A percentile compares a stretch with the other conserved stretches of the same genome.
Evolutionary conservation across 1,140 invertebrate species (phyloP).

Genomic region (Caenorhabditis briggsae): DNA sequence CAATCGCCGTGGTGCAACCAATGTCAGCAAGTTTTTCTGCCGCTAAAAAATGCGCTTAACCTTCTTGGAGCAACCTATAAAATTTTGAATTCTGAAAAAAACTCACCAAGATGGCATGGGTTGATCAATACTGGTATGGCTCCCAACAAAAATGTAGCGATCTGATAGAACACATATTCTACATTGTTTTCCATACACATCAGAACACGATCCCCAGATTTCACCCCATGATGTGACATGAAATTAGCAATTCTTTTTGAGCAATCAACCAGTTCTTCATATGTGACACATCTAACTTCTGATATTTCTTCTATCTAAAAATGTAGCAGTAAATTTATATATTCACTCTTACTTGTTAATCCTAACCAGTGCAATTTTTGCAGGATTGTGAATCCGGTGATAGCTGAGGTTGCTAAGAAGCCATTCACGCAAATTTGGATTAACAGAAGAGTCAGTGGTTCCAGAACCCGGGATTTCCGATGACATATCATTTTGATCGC

Average conservation of each 20-base stretch:
- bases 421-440: slow-evolving; percentile 21
- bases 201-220: not conserved
- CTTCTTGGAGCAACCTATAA: not conserved
- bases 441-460: not conserved
- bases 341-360: no score
- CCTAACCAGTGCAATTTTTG: slow-evolving; percentile 18
- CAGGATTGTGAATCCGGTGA: not conserved
- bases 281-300: slow-evolving; percentile 25
- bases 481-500: no score
- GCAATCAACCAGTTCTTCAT: slow-evolving; percentile 29
- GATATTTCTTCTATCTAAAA: slow-evolving; percentile 49
- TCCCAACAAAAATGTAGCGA: not conserved
- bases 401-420: slow-evolving; percentile 19
- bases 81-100: not conserved
- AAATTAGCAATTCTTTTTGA: slow-evolving; percentile 29
- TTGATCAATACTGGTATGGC: slow-evolving; percentile 37
- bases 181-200: slow-evolving; percentile 54
- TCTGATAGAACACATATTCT: slow-evolving; percentile 29
- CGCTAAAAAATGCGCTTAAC: not conserved
- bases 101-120: slow-evolving; percentile 44
- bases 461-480: not conserved
- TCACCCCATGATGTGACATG: slow-evolving; percentile 48
- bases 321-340: no score
- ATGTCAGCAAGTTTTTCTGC: slow-evolving; percentile 27
- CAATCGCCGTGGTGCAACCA: slow-evolving; percentile 11